Conservation (phyloP, 2,113 vertebrate genomes). For the Ceyx margarethae region DNA sequence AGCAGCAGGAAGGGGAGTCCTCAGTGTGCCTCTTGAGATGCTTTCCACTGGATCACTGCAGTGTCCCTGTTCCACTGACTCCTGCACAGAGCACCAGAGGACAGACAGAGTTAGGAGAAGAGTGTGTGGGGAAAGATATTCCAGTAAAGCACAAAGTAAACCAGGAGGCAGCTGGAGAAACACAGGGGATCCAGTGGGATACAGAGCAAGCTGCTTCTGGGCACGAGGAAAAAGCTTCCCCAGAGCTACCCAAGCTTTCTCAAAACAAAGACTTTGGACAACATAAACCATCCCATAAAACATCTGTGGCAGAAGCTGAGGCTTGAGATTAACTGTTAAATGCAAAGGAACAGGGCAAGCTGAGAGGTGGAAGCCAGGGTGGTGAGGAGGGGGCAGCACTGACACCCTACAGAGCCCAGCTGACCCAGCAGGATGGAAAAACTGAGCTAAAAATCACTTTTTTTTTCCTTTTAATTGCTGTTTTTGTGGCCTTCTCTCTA, state of each 20-base stretch:
- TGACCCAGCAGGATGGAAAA: background rate
- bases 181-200: background rate
- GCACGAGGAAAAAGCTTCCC: background rate
- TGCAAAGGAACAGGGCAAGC: background rate
- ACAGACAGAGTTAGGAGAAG: background rate
- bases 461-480: background rate
- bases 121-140: background rate
- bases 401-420: accelerated
- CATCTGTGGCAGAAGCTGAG: background rate
- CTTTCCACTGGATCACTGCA: background rate
- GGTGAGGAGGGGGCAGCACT: background rate
- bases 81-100: background rate
- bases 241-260: background rate
- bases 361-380: background rate
- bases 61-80: background rate
- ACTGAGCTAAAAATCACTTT: background rate
- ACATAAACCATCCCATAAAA: background rate
- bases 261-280: background rate
- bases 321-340: background rate
- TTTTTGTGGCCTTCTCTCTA: background rate
- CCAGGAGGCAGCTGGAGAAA: slow-evolving; percentile 7
- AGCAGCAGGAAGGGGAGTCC: background rate
- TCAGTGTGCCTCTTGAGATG: background rate
- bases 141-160: slow-evolving; percentile 7
- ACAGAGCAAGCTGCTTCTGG: background rate